Conservation (phyloP, 2,797 vertebrate genomes). For the Pseudochirops cupreus region DNA sequence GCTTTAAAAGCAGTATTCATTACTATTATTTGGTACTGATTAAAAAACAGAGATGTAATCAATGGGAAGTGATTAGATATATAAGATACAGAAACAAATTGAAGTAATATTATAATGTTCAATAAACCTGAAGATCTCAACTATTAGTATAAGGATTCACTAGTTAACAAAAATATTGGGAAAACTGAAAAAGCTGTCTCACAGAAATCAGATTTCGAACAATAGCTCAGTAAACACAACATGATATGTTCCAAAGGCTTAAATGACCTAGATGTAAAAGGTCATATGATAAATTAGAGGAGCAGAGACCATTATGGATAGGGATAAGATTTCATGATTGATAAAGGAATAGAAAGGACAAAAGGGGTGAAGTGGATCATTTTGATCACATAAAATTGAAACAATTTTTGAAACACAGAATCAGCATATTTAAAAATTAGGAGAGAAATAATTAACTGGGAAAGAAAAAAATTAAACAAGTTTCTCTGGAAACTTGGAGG, state of each 20-base stretch:
- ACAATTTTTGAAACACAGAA: not conserved
- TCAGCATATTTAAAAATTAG: not conserved
- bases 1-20: not conserved
- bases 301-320: not conserved
- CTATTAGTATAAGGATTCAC: not conserved
- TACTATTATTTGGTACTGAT: not conserved
- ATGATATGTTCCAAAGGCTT: not conserved
- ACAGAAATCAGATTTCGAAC: not conserved
- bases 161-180: not conserved
- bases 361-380: not conserved
- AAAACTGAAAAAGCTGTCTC: not conserved
- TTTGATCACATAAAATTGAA: not conserved
- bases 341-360: not conserved
- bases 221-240: not conserved
- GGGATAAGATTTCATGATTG: not conserved
- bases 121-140: not conserved
- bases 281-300: not conserved
- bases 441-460: not conserved
- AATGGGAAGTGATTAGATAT: not conserved
- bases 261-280: not conserved
- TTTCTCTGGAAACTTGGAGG: not conserved
- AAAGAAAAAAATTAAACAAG: not conserved
- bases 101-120: not conserved
- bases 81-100: not conserved
- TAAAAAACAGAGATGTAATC: not conserved